Percentiles rank a stretch among this genome's conserved stretches.
phyloP scores from a whole-genome alignment of 2,113 vertebrate genomes.

The Gadus macrocephalus region DNA sequence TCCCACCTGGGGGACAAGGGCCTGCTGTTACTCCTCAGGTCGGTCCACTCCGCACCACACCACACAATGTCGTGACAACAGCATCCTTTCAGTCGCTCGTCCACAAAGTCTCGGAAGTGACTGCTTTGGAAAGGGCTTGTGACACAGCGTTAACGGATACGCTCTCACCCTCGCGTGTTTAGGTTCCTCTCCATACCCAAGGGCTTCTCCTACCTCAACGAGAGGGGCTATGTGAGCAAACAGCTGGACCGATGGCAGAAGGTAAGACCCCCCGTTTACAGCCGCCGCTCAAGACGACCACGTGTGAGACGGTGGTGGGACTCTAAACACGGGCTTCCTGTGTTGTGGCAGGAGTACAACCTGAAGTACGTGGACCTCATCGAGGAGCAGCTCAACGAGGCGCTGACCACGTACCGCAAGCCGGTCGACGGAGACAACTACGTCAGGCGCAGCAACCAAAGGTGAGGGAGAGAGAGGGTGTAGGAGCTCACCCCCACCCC shows the following conservation, averaged over 20 bases:
- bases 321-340: background rate
- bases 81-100: too few relatives aligned
- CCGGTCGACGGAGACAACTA: conserved; percentile 98
- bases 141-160: background rate
- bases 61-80: background rate
- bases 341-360: conserved; percentile 85
- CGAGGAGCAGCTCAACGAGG: conserved; percentile 97
- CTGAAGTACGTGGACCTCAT: conserved; percentile 95
- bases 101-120: too few relatives aligned
- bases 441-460: conserved; percentile 96
- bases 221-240: conserved; percentile 95
- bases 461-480: conserved; percentile 54
- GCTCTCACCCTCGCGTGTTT: conserved; percentile 25
- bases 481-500: background rate
- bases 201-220: conserved; percentile 96
- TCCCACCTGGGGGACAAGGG: conserved; percentile 98
- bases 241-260: conserved; percentile 98
- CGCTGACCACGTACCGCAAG: conserved; percentile 96
- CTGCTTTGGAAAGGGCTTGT: too few relatives aligned
- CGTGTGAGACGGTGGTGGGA: too few relatives aligned
- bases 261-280: conserved; percentile 68
- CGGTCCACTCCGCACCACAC: conserved; percentile 19
- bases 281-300: background rate
- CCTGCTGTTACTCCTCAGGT: conserved; percentile 92
- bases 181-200: conserved; percentile 99